Percentiles rank a stretch among this genome's conserved stretches.
phyloP scores from a whole-genome alignment of 2,888 invertebrate species.

The Tenthredo mesomela region DNA sequence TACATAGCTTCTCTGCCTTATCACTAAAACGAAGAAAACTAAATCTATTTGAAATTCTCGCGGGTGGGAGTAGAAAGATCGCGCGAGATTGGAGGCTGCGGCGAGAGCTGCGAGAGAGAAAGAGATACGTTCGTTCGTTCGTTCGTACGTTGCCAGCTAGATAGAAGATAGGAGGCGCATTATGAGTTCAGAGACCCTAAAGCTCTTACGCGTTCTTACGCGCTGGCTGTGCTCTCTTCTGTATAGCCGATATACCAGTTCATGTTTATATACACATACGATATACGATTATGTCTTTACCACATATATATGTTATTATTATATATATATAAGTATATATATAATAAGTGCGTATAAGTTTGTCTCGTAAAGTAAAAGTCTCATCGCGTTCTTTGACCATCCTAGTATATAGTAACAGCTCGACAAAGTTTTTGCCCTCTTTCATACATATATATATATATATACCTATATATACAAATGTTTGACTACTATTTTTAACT shows the following conservation, averaged over 20 bases:
- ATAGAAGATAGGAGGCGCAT: slow-evolving; percentile 49
- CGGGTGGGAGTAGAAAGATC: background rate
- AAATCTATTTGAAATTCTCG: slow-evolving; percentile 40
- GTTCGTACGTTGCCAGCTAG: slow-evolving; percentile 41
- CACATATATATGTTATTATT: too few species aligned
- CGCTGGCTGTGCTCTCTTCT: slow-evolving; percentile 17
- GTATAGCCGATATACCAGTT: slow-evolving; percentile 29
- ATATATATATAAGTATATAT: too few species aligned
- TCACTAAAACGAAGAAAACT: slow-evolving; percentile 47
- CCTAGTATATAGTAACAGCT: background rate
- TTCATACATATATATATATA: background rate
- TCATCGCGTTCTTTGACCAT: background rate
- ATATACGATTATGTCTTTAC: background rate
- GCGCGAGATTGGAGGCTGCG: slow-evolving; percentile 8
- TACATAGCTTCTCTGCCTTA: background rate
- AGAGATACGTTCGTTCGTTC: background rate
- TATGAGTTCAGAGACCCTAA: slow-evolving; percentile 46
- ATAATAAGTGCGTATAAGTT: background rate
- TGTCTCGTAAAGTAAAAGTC: background rate
- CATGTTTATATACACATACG: background rate
- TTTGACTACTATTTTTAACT: background rate
- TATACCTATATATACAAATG: background rate
- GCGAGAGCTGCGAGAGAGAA: slow-evolving; percentile 3
- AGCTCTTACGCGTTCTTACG: slow-evolving; percentile 49
- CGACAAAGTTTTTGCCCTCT: background rate